These are phyloP conservation scores for Iphiclides podalirius DNA, from an alignment of 2,888 invertebrate genomes.

Conservation along the genomic window DNA sequence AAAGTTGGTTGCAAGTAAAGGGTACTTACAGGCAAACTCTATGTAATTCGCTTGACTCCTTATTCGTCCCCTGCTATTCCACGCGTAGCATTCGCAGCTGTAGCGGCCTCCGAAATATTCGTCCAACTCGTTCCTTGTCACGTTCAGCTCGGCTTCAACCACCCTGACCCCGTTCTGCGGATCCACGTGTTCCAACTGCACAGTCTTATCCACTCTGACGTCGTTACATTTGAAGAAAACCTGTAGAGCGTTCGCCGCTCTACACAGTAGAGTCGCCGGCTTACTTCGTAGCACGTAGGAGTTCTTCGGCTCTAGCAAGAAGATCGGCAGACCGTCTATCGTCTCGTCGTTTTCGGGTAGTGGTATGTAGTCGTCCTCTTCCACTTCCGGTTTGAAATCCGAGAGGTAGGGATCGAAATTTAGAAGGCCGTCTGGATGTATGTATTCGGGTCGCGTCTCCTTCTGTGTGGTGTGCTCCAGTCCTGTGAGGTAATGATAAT, in stretches of 20 bases:
- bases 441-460: constrained; percentile 68
- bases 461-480: constrained; percentile 62
- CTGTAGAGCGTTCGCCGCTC: constrained; percentile 94
- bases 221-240: constrained; percentile 90
- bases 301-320: constrained; percentile 92
- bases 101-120: constrained; percentile 90
- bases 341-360: constrained; percentile 80
- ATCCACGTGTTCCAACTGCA: constrained; percentile 87
- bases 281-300: constrained; percentile 93
- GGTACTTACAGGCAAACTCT: constrained; percentile 91
- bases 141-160: constrained; percentile 87
- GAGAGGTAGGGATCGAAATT: constrained; percentile 69
- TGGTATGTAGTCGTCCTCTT: constrained; percentile 74
- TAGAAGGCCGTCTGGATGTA: constrained; percentile 66
- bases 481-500: constrained; percentile 43
- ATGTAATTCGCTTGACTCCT: constrained; percentile 88
- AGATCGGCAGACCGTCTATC: constrained; percentile 89
- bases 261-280: constrained; percentile 92
- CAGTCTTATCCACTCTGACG: constrained; percentile 74
- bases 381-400: constrained; percentile 63
- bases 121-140: constrained; percentile 89
- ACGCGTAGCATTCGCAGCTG: constrained; percentile 93
- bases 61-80: constrained; percentile 88
- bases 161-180: constrained; percentile 89
- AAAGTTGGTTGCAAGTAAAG: too few species aligned